Base-by-base conservation (phyloP, 2,797 vertebrate genomes). In the Hemibagrus guttatus region DNA sequence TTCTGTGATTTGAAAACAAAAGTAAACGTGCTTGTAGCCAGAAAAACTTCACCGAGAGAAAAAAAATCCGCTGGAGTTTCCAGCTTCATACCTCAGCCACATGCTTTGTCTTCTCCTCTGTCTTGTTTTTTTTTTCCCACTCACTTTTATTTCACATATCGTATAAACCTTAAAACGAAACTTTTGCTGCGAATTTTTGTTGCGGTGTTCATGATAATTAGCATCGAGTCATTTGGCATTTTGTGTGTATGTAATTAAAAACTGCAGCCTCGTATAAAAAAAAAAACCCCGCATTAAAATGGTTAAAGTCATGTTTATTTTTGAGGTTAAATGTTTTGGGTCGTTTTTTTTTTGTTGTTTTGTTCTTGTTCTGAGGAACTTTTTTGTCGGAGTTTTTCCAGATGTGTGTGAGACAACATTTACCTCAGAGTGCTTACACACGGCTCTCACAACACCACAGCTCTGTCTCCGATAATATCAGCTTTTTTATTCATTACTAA, bases 321-420 rank as follows among this genome's bases (percentile, higher is more conserved):
- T 68, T 11, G 4, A 64, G 79, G 59, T 13, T 64, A 5, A 28
- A 19, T 49, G 16, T 66, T 81, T 39, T 59, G 1, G 13, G 78
- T 78, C 26, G 11, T 39, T 39, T 0, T 16, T 11, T 58, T 39
- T 26, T 39, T 39, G 46, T 4, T 81, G 46, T 28, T 46, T 49
- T 49, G 46, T 49, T 49, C 35, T 63, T 28, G 35, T 61, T 42
- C 5, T 56, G 6, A 2, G 52, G 52, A 56, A 56, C 8, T 64
- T 49, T 81, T 64, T 0, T 81, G 59, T 81, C 26, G 26, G 39
- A 64, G 79, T 64, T 64, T 81, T 66, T 66, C 80, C 80, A 81
- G 80, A 66, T 81, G 61, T 81, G 39, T 26, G 26, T 26, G 26
- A 52, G 80, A 66, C 28, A 64, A 52, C 59, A 28, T 42, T 81